Conservation (phyloP, 1,140 invertebrate genomes). For the Dryas iulia region DNA sequence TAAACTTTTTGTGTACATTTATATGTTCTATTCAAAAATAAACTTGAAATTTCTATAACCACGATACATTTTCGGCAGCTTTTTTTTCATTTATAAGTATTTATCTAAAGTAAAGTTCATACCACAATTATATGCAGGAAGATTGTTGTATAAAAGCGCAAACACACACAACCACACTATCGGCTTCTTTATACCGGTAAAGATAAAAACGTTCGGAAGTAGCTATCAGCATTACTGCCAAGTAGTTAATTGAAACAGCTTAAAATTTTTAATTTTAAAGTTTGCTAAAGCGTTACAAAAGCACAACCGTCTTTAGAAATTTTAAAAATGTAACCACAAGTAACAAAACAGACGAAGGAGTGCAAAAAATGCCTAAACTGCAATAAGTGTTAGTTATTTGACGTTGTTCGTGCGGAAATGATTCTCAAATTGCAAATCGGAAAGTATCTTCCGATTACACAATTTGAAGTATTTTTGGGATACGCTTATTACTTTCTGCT, state of each 20-base stretch:
- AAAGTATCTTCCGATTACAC: slow-evolving; percentile 58
- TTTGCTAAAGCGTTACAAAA: slow-evolving; percentile 23
- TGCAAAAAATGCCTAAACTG: slow-evolving; percentile 52
- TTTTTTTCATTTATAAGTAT: no score
- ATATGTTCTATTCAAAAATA: no score
- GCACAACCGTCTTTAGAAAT: slow-evolving; percentile 19
- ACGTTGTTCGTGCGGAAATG: slow-evolving; percentile 71
- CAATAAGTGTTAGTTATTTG: slow-evolving; percentile 60
- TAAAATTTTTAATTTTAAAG: slow-evolving; percentile 31
- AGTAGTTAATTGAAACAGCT: slow-evolving; percentile 1
- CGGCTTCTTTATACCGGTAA: neutral
- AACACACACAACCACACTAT: neutral
- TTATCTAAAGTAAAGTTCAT: no score
- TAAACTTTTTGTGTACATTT: no score
- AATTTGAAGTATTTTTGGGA: slow-evolving; percentile 34
- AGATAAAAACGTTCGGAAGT: neutral
- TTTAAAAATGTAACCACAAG: slow-evolving; percentile 52
- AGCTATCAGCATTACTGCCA: neutral
- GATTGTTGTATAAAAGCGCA: neutral
- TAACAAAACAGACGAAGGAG: slow-evolving; percentile 52
- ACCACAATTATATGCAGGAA: no score
- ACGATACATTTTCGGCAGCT: no score
- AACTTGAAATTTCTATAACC: no score
- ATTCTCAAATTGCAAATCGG: slow-evolving; percentile 74
- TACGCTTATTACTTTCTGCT: slow-evolving; percentile 30